These are phyloP conservation scores for Esox masquinongy DNA, from an alignment of 2,797 vertebrate species.

Conservation along the genomic window DNA sequence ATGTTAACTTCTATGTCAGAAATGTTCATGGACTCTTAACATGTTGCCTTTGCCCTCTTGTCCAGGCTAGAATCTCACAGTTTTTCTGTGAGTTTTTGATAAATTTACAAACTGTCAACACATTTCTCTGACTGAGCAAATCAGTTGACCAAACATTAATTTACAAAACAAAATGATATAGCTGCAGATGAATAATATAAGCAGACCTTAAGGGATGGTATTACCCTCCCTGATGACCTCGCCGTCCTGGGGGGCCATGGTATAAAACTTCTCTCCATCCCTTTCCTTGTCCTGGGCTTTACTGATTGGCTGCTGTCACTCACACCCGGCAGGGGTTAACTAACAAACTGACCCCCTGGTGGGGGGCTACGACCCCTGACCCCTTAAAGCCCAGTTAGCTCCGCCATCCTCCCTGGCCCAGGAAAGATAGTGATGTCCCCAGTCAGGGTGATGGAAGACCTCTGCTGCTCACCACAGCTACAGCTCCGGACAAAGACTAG, in stretches of 20 bases:
- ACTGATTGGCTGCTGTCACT: background rate
- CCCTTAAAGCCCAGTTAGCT: background rate
- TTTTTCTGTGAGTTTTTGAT: background rate
- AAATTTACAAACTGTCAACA: background rate
- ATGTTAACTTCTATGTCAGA: constrained; percentile 16
- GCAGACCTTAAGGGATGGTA: background rate
- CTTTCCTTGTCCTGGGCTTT: background rate
- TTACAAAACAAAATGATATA: background rate
- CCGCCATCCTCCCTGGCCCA: background rate
- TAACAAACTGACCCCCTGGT: background rate
- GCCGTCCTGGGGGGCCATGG: background rate
- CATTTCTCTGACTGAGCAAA: background rate
- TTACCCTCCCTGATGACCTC: background rate
- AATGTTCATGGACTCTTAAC: constrained; percentile 44
- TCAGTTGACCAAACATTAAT: background rate
- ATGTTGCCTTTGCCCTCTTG: constrained; percentile 70
- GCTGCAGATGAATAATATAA: background rate
- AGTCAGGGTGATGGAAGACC: background rate
- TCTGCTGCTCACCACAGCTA: background rate
- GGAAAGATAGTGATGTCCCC: background rate
- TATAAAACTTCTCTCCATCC: background rate
- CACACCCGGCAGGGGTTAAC: background rate
- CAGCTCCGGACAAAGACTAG: background rate
- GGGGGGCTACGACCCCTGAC: background rate
- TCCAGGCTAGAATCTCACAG: constrained; percentile 59